A percentile compares a stretch with the other conserved stretches of the same genome.
Evolutionary conservation across 1,140 invertebrate genomes (phyloP).

Genomic region (Aphaenogaster rudis): DNA sequence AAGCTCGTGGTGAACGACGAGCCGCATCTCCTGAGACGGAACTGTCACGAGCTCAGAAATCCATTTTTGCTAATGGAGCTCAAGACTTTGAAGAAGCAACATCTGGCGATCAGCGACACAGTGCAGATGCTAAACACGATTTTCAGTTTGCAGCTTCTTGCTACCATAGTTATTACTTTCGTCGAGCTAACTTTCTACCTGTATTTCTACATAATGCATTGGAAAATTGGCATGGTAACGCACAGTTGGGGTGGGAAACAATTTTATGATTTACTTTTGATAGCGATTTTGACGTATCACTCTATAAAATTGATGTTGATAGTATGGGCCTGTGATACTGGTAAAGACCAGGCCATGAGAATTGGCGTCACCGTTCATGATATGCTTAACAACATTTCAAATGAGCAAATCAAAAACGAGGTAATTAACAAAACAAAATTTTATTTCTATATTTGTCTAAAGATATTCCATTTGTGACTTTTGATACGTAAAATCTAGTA

Average conservation of each 20-base stretch:
- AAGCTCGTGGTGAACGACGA: conserved; percentile 57
- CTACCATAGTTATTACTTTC: conserved; percentile 77
- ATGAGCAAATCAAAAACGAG: conserved; percentile 79
- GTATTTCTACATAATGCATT: conserved; percentile 79
- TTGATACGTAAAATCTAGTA: too few species aligned
- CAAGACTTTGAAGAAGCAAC: background rate
- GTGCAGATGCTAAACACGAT: conserved; percentile 35
- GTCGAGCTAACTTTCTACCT: conserved; percentile 80
- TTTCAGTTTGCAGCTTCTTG: conserved; percentile 77
- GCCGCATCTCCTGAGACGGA: conserved; percentile 70
- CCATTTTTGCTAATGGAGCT: conserved; percentile 63
- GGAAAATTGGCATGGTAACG: background rate
- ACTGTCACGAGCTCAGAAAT: conserved; percentile 76
- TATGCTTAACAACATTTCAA: conserved; percentile 44
- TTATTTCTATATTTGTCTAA: background rate
- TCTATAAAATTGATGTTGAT: background rate
- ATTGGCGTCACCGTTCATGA: conserved; percentile 77
- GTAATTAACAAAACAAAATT: conserved; percentile 68
- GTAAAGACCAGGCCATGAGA: conserved; percentile 66
- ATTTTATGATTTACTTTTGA: conserved; percentile 75
- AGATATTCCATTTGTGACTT: too few species aligned
- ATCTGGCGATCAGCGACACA: background rate
- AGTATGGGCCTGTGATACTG: background rate
- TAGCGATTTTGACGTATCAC: conserved; percentile 63
- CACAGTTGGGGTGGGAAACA: conserved; percentile 57